These are phyloP conservation scores for Pachycephala philippinensis DNA, from an alignment of 2,113 vertebrate genomes.

Conservation along the genomic window DNA sequence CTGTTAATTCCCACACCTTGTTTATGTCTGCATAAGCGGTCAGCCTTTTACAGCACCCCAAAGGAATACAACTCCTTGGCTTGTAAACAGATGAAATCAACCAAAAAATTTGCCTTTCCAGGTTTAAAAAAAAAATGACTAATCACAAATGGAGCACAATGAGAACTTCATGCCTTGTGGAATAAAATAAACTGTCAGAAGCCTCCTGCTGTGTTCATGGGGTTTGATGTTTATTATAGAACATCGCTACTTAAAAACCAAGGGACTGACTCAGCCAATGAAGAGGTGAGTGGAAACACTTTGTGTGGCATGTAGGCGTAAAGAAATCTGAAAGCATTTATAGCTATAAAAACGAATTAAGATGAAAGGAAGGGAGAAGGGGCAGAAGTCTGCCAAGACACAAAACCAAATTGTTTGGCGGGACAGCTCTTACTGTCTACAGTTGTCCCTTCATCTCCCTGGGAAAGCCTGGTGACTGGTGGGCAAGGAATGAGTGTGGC, in stretches of 20 bases:
- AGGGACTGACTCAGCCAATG: background rate
- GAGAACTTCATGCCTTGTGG: background rate
- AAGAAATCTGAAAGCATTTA: background rate
- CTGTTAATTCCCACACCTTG: background rate
- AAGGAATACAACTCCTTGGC: background rate
- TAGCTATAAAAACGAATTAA: background rate
- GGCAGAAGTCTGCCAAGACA: background rate
- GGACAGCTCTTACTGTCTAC: background rate
- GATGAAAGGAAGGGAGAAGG: background rate
- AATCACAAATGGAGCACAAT: background rate
- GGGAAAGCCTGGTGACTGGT: background rate
- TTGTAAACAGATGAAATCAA: constrained; percentile 15
- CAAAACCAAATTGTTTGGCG: background rate
- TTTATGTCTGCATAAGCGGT: background rate
- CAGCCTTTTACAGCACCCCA: background rate
- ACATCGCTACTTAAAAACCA: background rate
- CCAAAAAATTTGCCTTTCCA: background rate
- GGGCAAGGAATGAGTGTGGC: background rate
- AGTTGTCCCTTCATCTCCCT: background rate
- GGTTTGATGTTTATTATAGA: background rate
- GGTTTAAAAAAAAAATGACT: background rate
- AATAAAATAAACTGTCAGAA: constrained; percentile 28
- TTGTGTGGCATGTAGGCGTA: background rate
- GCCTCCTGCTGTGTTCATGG: background rate
- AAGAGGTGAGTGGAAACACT: background rate